Evolutionary conservation across 2,888 invertebrate genomes (phyloP).

Genomic region (Eupelmus urozonus): DNA sequence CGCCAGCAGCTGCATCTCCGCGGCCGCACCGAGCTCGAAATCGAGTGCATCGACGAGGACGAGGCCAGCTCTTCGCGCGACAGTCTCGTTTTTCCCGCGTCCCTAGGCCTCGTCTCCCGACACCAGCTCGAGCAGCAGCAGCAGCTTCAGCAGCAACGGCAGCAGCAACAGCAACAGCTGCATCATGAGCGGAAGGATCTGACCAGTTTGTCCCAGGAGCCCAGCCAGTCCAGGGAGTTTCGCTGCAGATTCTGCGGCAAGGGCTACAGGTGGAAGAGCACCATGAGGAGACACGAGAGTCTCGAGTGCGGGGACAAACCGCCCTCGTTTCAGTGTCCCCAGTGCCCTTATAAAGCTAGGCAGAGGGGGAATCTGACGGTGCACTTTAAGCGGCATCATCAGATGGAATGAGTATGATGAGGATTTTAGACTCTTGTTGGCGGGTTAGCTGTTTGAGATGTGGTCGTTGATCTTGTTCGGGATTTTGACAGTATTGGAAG

Average conservation of each 20-base stretch:
- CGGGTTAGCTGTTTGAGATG: no score
- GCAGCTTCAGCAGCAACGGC: slow-evolving; percentile 31
- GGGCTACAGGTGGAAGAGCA: slow-evolving; percentile 60
- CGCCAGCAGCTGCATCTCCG: slow-evolving; percentile 46
- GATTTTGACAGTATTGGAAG: no score
- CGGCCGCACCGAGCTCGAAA: slow-evolving; percentile 34
- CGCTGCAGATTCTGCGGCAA: slow-evolving; percentile 59
- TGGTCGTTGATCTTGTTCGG: no score
- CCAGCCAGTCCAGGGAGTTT: slow-evolving; percentile 55
- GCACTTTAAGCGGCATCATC: slow-evolving; percentile 59
- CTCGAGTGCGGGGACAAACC: slow-evolving; percentile 58
- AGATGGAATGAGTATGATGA: background rate
- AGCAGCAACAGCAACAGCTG: slow-evolving; percentile 20
- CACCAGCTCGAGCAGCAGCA: slow-evolving; percentile 52
- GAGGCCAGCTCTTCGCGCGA: slow-evolving; percentile 55
- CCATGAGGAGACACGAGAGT: slow-evolving; percentile 58
- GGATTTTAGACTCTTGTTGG: no score
- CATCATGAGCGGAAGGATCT: slow-evolving; percentile 28
- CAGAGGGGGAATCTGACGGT: slow-evolving; percentile 59
- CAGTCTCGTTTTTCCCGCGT: slow-evolving; percentile 57
- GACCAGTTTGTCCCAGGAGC: slow-evolving; percentile 63
- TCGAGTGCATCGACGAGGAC: slow-evolving; percentile 52
- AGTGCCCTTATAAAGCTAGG: slow-evolving; percentile 58
- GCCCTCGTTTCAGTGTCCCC: slow-evolving; percentile 56
- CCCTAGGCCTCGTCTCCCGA: slow-evolving; percentile 53